Evolutionary conservation across 1,140 invertebrate genomes (phyloP).

Genomic region (Ladona fulva): DNA sequence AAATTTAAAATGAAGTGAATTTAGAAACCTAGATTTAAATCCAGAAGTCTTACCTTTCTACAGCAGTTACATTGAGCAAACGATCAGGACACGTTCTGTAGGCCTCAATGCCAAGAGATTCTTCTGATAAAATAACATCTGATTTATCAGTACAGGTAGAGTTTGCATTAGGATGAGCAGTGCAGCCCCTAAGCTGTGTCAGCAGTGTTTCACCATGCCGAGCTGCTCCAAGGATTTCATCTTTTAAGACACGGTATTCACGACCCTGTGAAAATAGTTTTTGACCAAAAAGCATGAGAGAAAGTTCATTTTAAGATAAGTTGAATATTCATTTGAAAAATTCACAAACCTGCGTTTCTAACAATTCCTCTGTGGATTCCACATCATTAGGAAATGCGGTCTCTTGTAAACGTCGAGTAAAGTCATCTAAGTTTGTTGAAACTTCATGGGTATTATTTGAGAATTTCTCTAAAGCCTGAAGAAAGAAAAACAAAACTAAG

Average conservation of each 20-base stretch:
- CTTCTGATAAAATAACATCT: background rate
- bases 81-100: conserved; percentile 41
- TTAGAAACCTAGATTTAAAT: too few species aligned
- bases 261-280: conserved; percentile 24
- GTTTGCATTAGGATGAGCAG: background rate
- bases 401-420: conserved; percentile 68
- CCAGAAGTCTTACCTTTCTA: conserved; percentile 63
- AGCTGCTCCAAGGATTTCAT: conserved; percentile 70
- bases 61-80: conserved; percentile 81
- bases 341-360: conserved; percentile 50
- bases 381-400: conserved; percentile 80
- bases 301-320: background rate
- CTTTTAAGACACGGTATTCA: conserved; percentile 59
- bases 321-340: background rate
- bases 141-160: background rate
- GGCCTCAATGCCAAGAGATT: background rate
- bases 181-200: conserved; percentile 30
- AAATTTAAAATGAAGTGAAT: too few species aligned
- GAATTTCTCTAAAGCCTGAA: conserved; percentile 89
- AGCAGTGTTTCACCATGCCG: conserved; percentile 77
- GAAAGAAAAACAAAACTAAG: too few species aligned
- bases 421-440: conserved; percentile 69
- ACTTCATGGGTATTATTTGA: conserved; percentile 81
- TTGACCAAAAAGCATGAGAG: background rate
- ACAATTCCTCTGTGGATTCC: conserved; percentile 55